phyloP scores from a whole-genome alignment of 1,140 invertebrate species.

The Stegodyphus dumicola region DNA sequence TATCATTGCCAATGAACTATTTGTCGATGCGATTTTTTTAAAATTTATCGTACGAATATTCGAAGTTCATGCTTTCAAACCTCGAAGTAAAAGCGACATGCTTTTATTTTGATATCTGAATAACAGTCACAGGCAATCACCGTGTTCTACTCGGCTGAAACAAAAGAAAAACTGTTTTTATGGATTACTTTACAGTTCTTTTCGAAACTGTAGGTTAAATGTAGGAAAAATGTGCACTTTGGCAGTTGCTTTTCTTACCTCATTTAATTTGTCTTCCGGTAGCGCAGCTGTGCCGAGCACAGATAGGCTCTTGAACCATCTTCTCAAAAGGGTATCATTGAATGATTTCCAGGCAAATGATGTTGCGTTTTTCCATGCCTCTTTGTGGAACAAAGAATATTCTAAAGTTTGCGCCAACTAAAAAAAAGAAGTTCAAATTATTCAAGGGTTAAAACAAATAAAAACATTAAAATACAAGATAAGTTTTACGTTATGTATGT shows the following conservation, averaged over 20 bases:
- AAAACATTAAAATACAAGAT: not conserved
- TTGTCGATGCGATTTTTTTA: too few relatives aligned
- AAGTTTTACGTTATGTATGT: not conserved
- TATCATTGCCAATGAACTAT: too few relatives aligned
- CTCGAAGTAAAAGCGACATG: too few relatives aligned
- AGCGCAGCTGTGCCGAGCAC: slow-evolving; percentile 81
- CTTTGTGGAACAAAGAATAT: slow-evolving; percentile 64
- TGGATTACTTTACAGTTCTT: too few relatives aligned
- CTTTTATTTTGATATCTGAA: too few relatives aligned
- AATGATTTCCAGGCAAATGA: slow-evolving; percentile 75
- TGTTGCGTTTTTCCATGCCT: slow-evolving; percentile 64
- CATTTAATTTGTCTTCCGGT: slow-evolving; percentile 80
- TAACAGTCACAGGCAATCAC: too few relatives aligned
- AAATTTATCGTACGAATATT: too few relatives aligned
- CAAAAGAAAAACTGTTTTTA: too few relatives aligned
- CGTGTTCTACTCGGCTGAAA: too few relatives aligned
- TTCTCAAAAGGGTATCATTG: slow-evolving; percentile 76
- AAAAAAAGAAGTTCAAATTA: not conserved
- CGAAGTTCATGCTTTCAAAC: too few relatives aligned
- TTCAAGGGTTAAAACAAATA: too few relatives aligned
- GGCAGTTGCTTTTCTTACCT: slow-evolving; percentile 72
- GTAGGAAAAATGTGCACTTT: not conserved
- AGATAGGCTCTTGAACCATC: slow-evolving; percentile 82
- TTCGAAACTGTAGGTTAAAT: too few relatives aligned
- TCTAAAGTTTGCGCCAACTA: slow-evolving; percentile 58